A percentile compares a stretch with the other conserved stretches of the same genome.
phyloP scores from a whole-genome alignment of 2,797 vertebrate species.

The Thaleichthys pacificus region DNA sequence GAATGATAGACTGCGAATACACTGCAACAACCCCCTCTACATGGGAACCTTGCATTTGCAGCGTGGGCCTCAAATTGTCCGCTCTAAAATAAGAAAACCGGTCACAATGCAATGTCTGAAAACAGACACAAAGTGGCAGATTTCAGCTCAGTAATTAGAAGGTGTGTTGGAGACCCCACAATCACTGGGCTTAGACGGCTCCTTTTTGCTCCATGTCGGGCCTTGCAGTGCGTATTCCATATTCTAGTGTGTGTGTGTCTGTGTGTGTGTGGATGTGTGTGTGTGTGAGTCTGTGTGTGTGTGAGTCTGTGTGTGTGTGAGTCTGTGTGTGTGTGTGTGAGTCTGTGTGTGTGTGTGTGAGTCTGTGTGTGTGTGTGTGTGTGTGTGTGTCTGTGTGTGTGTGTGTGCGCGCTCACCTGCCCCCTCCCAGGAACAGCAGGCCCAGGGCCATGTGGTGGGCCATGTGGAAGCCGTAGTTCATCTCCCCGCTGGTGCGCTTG shows the following conservation, averaged over 20 bases:
- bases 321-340: no score
- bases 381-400: no score
- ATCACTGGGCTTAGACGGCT: background rate
- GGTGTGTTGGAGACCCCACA: background rate
- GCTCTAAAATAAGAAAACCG: slow-evolving; percentile 33
- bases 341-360: background rate
- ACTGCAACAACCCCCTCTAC: slow-evolving; percentile 35
- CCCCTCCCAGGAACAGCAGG: slow-evolving; percentile 93
- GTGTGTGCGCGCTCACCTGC: slow-evolving; percentile 77
- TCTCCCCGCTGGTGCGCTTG: slow-evolving; percentile 92
- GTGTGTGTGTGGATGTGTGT: no score
- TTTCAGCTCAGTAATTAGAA: slow-evolving; percentile 6
- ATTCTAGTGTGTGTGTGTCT: background rate
- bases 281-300: no score
- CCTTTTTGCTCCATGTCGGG: no score
- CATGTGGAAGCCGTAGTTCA: slow-evolving; percentile 99
- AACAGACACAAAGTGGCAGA: background rate
- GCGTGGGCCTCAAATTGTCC: slow-evolving; percentile 18
- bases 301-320: no score
- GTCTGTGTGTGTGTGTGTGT: background rate
- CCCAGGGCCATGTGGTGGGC: slow-evolving; percentile 97
- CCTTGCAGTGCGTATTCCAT: no score
- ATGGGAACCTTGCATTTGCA: slow-evolving; percentile 11
- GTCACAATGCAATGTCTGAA: slow-evolving; percentile 29
- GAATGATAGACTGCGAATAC: background rate